Conservation (phyloP, 2,113 vertebrate genomes). For the Amphiprion ocellaris region DNA sequence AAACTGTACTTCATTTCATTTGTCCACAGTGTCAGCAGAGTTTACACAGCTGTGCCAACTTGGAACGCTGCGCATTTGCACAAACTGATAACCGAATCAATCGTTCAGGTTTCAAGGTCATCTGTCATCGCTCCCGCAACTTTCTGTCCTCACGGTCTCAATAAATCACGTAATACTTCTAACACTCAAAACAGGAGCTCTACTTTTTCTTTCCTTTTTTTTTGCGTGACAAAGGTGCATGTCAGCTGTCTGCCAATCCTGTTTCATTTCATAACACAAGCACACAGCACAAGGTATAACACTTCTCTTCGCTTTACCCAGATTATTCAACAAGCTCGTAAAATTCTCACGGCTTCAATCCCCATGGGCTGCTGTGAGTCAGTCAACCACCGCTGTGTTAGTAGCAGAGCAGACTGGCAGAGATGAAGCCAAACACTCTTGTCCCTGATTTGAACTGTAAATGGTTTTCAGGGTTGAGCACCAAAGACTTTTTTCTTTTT, state of each 20-base stretch:
- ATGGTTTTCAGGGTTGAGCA: conserved; percentile 31
- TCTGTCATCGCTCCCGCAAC: conserved; percentile 1
- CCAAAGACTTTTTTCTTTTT: conserved; percentile 16
- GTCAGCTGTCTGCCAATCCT: conserved; percentile 29
- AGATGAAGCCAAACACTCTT: conserved; percentile 53
- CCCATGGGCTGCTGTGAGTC: conserved; percentile 31
- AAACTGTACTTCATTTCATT: conserved; percentile 13
- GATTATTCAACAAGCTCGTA: conserved; percentile 52
- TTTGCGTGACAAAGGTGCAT: conserved; percentile 18
- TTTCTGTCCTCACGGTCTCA: conserved; percentile 8
- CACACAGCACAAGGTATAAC: conserved; percentile 18
- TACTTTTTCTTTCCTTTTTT: background rate
- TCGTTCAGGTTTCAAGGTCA: conserved; percentile 36
- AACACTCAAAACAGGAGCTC: background rate
- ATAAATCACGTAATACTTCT: conserved; percentile 12
- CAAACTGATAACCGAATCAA: conserved; percentile 47
- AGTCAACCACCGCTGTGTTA: conserved; percentile 22
- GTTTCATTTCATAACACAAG: conserved; percentile 33
- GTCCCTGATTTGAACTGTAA: conserved; percentile 63
- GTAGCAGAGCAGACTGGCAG: conserved; percentile 32
- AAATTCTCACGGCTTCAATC: conserved; percentile 20
- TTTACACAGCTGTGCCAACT: conserved; percentile 60
- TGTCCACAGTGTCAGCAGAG: conserved; percentile 28
- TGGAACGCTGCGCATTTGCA: conserved; percentile 28
- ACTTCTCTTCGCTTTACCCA: conserved; percentile 19